Conservation (phyloP, 2,113 vertebrate species). For the Pyxicephalus adspersus region DNA sequence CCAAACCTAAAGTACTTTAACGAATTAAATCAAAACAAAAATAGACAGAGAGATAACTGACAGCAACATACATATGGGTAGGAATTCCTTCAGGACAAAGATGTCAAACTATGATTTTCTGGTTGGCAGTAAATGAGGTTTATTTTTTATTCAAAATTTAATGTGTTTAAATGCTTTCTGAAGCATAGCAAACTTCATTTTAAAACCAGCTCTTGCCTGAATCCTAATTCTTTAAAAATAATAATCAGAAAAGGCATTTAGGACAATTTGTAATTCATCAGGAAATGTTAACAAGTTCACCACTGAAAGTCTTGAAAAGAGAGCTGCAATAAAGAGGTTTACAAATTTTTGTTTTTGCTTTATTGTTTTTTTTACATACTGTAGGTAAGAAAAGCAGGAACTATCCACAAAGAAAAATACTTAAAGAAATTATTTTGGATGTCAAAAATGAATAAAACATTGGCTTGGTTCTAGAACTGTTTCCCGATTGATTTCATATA, state of each 20-base stretch:
- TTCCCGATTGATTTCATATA: no score
- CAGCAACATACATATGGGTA: slow-evolving; percentile 23
- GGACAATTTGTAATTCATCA: background rate
- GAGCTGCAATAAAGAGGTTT: no score
- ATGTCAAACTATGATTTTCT: slow-evolving; percentile 42
- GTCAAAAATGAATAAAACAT: no score
- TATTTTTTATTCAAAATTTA: slow-evolving; percentile 32
- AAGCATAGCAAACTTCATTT: slow-evolving; percentile 44
- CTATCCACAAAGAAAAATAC: no score
- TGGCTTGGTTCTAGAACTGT: no score
- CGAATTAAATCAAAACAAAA: slow-evolving; percentile 41
- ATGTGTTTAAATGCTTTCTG: slow-evolving; percentile 35
- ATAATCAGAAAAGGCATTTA: background rate
- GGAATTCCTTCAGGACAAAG: slow-evolving; percentile 45
- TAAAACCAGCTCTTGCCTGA: slow-evolving; percentile 6
- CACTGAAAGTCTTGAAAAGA: no score
- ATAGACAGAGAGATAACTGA: slow-evolving; percentile 10
- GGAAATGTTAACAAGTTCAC: no score
- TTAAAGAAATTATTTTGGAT: no score
- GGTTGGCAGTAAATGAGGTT: slow-evolving; percentile 32
- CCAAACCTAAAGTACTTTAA: slow-evolving; percentile 25
- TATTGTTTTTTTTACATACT: no score
- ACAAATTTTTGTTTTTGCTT: no score
- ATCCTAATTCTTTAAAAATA: background rate
- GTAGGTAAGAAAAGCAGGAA: no score